These are phyloP conservation scores for Aphelinus atriplicis DNA, from an alignment of 1,140 invertebrate genomes.

Conservation along the genomic window DNA sequence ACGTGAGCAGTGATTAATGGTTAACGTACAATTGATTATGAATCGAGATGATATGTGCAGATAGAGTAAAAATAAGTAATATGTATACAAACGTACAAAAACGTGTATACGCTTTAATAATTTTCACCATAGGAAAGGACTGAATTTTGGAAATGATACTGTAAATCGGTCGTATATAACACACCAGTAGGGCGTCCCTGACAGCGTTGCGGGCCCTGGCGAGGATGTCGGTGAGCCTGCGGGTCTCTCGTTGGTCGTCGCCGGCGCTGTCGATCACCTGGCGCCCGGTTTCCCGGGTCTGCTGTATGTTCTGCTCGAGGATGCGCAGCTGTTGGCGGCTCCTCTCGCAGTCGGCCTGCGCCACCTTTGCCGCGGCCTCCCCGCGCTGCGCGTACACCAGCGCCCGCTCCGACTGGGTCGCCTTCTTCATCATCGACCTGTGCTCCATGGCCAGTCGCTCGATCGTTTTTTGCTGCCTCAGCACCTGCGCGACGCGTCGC, in stretches of 20 bases:
- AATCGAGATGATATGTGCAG: too few species aligned
- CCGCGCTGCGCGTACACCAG: conserved; percentile 56
- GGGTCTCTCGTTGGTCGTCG: conserved; percentile 66
- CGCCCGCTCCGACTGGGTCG: conserved; percentile 63
- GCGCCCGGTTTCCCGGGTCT: conserved; percentile 63
- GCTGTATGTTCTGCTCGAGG: conserved; percentile 71
- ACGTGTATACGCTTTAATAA: too few species aligned
- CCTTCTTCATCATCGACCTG: conserved; percentile 65
- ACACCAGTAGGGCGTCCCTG: conserved; percentile 66
- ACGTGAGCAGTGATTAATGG: too few species aligned
- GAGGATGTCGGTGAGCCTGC: conserved; percentile 68
- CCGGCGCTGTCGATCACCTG: conserved; percentile 62
- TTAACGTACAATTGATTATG: too few species aligned
- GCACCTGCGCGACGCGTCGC: conserved; percentile 22
- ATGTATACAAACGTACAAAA: too few species aligned
- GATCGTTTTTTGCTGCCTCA: conserved; percentile 60
- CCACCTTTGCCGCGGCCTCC: conserved; percentile 60
- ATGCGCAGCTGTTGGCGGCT: conserved; percentile 52
- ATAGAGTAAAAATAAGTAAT: too few species aligned
- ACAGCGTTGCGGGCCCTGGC: conserved; percentile 70
- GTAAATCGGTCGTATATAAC: too few species aligned
- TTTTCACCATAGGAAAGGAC: too few species aligned
- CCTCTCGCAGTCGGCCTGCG: conserved; percentile 65
- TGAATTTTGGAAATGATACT: too few species aligned
- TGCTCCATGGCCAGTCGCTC: conserved; percentile 60